Percentiles rank a stretch among this genome's conserved stretches.
These are phyloP conservation scores for Progne subis DNA, from an alignment of 2,113 vertebrate genomes.

Conservation along the genomic window DNA sequence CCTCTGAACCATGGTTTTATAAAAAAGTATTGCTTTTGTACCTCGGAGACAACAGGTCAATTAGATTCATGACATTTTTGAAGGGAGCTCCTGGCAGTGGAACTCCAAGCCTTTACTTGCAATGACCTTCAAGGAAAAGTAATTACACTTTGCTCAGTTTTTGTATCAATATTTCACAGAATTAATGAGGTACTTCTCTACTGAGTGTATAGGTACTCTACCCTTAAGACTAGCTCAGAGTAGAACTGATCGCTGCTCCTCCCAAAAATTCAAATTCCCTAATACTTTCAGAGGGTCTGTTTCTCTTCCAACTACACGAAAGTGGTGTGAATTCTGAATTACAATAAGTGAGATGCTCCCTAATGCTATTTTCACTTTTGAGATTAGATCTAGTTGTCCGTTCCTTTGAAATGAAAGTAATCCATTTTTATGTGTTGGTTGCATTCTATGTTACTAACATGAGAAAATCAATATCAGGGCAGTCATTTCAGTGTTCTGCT, in stretches of 20 bases:
- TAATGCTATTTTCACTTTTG: slow-evolving; percentile 9
- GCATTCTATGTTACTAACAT: not conserved
- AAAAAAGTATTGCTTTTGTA: not conserved
- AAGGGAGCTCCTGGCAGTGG: not conserved
- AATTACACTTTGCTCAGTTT: not conserved
- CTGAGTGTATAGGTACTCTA: not conserved
- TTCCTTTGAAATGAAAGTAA: slow-evolving; percentile 32
- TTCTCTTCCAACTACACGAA: not conserved
- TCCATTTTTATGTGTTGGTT: slow-evolving; percentile 16
- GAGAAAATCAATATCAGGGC: slow-evolving; percentile 3
- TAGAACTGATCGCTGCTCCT: slow-evolving; percentile 1
- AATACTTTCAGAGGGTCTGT: not conserved
- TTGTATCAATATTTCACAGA: slow-evolving; percentile 8
- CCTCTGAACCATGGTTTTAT: not conserved
- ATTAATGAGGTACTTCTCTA: not conserved
- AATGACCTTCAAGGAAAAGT: slow-evolving; percentile 2
- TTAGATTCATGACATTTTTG: slow-evolving; percentile 3
- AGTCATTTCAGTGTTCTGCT: not conserved
- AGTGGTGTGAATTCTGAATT: not conserved
- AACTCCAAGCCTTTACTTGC: not conserved
- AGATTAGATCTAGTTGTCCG: not conserved
- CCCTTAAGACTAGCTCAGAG: not conserved
- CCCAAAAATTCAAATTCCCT: slow-evolving; percentile 9
- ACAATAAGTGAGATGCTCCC: not conserved
- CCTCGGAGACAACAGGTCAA: not conserved